These are phyloP conservation scores for Ephialtes manifestator DNA, from an alignment of 2,888 invertebrate species.

Conservation along the genomic window DNA sequence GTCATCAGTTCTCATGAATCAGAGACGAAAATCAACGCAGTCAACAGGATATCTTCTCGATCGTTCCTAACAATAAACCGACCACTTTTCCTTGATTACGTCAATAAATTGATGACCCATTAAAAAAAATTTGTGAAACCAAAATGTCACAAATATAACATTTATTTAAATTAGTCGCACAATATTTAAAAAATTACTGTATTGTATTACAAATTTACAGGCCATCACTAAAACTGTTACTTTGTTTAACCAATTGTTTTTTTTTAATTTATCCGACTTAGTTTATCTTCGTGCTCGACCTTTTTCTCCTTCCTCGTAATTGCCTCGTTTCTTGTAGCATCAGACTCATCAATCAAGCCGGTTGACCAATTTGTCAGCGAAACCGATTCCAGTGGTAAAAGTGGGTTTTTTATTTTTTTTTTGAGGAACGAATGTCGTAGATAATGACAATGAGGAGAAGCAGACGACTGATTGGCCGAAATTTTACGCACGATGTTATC, in stretches of 20 bases:
- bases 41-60: background rate
- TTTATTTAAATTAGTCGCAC: background rate
- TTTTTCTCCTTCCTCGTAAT: constrained; percentile 10
- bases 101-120: background rate
- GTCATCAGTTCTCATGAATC: constrained; percentile 15
- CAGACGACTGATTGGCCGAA: background rate
- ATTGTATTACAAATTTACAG: background rate
- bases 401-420: background rate
- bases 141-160: background rate
- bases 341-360: background rate
- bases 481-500: background rate
- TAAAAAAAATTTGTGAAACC: background rate
- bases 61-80: background rate
- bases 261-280: background rate
- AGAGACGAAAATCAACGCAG: background rate
- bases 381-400: background rate
- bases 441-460: background rate
- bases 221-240: background rate
- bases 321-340: background rate
- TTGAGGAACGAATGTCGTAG: background rate
- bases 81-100: background rate
- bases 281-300: background rate
- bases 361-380: constrained; percentile 1
- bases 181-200: background rate
- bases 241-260: background rate